These are phyloP conservation scores for Tetragnatha montana DNA, from an alignment of 2,888 invertebrate species.

Conservation along the genomic window DNA sequence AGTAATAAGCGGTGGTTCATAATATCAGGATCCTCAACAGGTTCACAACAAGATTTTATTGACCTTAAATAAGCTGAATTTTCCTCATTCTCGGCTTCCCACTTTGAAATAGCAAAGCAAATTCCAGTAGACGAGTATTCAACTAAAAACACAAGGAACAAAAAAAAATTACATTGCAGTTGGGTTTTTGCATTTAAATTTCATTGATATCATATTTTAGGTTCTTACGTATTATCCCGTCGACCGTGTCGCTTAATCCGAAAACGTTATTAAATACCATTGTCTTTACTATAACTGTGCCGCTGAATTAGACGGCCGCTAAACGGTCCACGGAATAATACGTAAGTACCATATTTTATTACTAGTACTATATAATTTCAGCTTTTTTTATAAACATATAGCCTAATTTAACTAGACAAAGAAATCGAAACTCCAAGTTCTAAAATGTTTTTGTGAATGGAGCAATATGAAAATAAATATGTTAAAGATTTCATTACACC, in stretches of 20 bases:
- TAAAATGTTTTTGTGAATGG: not conserved
- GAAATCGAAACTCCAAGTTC: not conserved
- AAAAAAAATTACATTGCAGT: too few species aligned
- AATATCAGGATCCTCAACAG: conserved; percentile 81
- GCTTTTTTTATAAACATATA: not conserved
- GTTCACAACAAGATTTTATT: conserved; percentile 39
- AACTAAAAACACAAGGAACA: conserved; percentile 12
- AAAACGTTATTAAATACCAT: too few species aligned
- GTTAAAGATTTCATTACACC: not conserved
- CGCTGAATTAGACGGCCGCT: too few species aligned
- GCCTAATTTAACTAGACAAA: not conserved
- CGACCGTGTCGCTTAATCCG: too few species aligned
- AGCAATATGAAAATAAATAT: not conserved
- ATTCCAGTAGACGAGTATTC: conserved; percentile 4
- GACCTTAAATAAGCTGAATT: not conserved
- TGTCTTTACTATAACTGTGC: too few species aligned
- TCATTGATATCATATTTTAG: too few species aligned
- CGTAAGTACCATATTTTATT: too few species aligned
- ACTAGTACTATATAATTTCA: not conserved
- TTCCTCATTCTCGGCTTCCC: not conserved
- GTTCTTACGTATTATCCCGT: too few species aligned
- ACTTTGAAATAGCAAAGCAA: not conserved
- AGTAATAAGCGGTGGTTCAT: conserved; percentile 86
- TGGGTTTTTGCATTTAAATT: too few species aligned
- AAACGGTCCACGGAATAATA: too few species aligned